Conservation (phyloP, 2,797 vertebrate genomes). For the Pelobates cultripes region DNA sequence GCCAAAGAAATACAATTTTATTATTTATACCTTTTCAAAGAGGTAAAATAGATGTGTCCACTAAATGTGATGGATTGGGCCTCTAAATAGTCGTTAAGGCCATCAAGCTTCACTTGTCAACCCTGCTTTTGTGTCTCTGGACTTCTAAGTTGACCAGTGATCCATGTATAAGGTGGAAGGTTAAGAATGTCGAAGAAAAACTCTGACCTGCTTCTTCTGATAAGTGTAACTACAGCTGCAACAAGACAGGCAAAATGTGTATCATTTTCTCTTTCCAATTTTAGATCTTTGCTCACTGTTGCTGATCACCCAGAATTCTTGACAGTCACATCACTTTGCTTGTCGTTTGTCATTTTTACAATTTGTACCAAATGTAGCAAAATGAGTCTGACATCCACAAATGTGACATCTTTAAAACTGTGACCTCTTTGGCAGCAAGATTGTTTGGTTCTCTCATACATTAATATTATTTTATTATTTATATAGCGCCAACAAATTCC, state of each 20-base stretch:
- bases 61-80: slow-evolving; percentile 99
- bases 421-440: neutral
- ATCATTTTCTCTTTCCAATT: neutral
- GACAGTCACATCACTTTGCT: neutral
- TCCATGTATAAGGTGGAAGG: slow-evolving; percentile 95
- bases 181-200: slow-evolving; percentile 90
- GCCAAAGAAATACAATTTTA: slow-evolving; percentile 83
- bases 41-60: slow-evolving; percentile 98
- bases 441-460: too few relatives aligned
- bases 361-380: slow-evolving; percentile 56
- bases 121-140: slow-evolving; percentile 92
- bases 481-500: too few relatives aligned
- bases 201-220: slow-evolving; percentile 89
- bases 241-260: slow-evolving; percentile 69
- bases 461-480: neutral
- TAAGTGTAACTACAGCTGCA: slow-evolving; percentile 96
- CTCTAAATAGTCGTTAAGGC: slow-evolving; percentile 99
- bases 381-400: slow-evolving; percentile 57
- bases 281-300: slow-evolving; percentile 54
- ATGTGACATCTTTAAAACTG: neutral
- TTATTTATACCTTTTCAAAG: slow-evolving; percentile 99
- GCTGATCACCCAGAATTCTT: neutral
- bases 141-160: slow-evolving; percentile 99
- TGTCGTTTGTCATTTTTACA: neutral
- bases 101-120: slow-evolving; percentile 96